A percentile compares a stretch with the other conserved stretches of the same genome.
These are phyloP conservation scores for Indicator indicator DNA, from an alignment of 2,113 vertebrate genomes.

Conservation along the genomic window DNA sequence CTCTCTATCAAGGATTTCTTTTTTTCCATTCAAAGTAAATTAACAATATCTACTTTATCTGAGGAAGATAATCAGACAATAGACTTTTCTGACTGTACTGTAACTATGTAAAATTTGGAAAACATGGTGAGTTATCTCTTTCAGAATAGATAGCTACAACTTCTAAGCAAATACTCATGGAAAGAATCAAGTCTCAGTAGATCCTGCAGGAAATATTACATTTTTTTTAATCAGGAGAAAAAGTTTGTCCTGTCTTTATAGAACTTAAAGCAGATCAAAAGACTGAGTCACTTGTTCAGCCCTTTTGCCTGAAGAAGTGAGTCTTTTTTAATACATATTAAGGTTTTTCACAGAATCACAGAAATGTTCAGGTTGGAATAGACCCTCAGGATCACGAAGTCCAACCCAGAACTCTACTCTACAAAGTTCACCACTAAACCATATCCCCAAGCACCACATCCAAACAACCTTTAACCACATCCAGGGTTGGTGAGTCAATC, in stretches of 20 bases:
- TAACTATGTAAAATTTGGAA: not conserved
- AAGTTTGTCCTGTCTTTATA: not conserved
- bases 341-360: not conserved
- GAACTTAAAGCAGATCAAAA: not conserved
- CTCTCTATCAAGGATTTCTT: not conserved
- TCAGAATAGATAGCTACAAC: not conserved
- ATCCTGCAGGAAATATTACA: not conserved
- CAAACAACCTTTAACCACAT: too few species aligned
- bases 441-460: too few species aligned
- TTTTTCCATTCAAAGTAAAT: not conserved
- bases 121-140: not conserved
- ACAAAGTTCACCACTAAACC: too few species aligned
- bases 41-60: not conserved
- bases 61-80: not conserved
- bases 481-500: too few species aligned
- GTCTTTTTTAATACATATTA: not conserved
- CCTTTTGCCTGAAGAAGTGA: not conserved
- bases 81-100: not conserved
- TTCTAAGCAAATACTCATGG: not conserved
- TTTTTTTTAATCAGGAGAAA: not conserved
- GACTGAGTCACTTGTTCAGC: not conserved
- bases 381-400: too few species aligned
- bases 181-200: not conserved
- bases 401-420: too few species aligned
- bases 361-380: too few species aligned